phyloP scores from a whole-genome alignment of 2,113 vertebrate genomes.

The Murina feae region DNA sequence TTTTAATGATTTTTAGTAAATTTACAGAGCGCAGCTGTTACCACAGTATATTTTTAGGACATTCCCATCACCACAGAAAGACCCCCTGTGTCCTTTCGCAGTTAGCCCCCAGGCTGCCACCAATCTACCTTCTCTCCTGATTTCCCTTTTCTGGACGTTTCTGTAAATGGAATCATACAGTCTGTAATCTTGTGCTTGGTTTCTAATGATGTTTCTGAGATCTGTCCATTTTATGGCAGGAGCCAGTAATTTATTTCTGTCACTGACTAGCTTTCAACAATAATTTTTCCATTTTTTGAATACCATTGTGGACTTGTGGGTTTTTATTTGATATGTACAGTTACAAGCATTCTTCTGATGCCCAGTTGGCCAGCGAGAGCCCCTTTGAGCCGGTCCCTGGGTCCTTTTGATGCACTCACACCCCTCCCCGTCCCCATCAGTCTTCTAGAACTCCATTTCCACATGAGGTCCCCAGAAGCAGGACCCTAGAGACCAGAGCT shows the following conservation, averaged over 20 bases:
- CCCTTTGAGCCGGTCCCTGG: not conserved
- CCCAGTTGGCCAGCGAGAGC: not conserved
- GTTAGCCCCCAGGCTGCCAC: not conserved
- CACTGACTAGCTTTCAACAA: not conserved
- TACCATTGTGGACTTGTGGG: not conserved
- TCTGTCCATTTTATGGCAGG: not conserved
- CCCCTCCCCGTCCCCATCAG: fast-evolving
- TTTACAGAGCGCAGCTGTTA: no score
- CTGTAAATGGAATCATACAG: not conserved
- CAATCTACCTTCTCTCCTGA: no score
- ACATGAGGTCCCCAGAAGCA: not conserved
- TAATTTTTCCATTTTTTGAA: not conserved
- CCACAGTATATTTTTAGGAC: not conserved
- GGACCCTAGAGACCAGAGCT: not conserved
- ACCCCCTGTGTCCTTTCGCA: not conserved
- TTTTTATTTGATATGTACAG: not conserved
- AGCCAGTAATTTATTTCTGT: not conserved
- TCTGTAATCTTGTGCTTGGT: not conserved
- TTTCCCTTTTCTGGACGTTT: not conserved
- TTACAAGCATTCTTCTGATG: not conserved
- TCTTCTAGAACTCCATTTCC: not conserved
- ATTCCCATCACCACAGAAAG: not conserved
- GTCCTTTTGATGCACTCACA: not conserved
- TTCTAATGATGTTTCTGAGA: not conserved
- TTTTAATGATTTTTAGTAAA: not conserved